Conservation (phyloP, 2,113 vertebrate species). For the Chloroceryle aenea region DNA sequence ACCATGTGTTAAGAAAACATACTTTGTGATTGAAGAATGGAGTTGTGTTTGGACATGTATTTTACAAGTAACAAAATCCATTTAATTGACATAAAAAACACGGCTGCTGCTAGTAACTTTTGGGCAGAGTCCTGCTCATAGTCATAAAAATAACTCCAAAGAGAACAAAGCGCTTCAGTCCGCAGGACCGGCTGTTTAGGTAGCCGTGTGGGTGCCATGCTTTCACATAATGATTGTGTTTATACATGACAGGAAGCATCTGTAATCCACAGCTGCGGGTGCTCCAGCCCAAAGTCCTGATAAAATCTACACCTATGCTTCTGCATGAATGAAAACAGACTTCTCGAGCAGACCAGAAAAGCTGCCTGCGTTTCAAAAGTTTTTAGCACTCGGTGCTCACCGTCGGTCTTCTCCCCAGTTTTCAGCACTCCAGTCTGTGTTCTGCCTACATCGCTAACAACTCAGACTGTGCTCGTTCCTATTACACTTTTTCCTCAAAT, state of each 20-base stretch:
- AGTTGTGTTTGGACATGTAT: conserved; percentile 55
- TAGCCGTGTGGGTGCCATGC: conserved; percentile 66
- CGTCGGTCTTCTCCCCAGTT: not conserved
- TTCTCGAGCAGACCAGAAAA: conserved; percentile 8
- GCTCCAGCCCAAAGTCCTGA: conserved; percentile 66
- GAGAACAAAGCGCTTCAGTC: conserved; percentile 66
- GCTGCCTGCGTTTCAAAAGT: not conserved
- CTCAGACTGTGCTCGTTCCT: not conserved
- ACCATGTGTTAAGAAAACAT: conserved; percentile 47
- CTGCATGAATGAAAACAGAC: conserved; percentile 69
- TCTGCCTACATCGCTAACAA: not conserved
- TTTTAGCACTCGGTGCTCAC: not conserved
- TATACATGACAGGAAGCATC: conserved; percentile 76
- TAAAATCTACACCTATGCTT: conserved; percentile 73
- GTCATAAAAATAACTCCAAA: conserved; percentile 68
- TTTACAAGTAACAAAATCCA: conserved; percentile 67
- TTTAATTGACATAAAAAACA: conserved; percentile 61
- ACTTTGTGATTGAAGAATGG: conserved; percentile 57
- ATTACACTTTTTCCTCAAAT: not conserved
- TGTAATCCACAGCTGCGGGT: conserved; percentile 74
- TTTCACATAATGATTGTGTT: conserved; percentile 74
- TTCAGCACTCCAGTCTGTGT: not conserved
- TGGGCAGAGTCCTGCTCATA: conserved; percentile 44
- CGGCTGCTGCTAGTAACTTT: conserved; percentile 57
- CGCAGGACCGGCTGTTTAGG: conserved; percentile 55